Percentiles rank a stretch among this genome's conserved stretches.
These are phyloP conservation scores for Rynchops niger DNA, from an alignment of 2,113 vertebrate species.

Conservation along the genomic window DNA sequence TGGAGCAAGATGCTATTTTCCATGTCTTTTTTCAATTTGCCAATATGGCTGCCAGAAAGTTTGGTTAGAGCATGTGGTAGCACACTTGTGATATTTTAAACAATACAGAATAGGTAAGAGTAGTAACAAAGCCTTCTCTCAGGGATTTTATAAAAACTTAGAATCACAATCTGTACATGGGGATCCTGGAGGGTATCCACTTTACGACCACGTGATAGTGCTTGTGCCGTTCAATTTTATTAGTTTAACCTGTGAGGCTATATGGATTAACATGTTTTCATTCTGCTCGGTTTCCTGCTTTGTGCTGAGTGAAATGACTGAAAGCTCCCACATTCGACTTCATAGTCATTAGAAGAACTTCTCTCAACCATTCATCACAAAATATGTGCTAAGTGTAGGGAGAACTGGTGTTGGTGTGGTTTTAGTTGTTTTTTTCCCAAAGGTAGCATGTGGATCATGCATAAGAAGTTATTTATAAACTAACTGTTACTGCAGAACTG, in stretches of 20 bases:
- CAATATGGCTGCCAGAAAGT: neutral
- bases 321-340: fast-evolving
- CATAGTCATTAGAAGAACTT: neutral
- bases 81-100: neutral
- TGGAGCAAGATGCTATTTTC: neutral
- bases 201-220: neutral
- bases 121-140: neutral
- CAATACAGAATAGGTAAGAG: neutral
- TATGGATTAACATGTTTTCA: neutral
- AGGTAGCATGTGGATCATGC: neutral
- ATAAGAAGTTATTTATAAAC: neutral
- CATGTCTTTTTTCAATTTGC: neutral
- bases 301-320: neutral
- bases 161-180: neutral
- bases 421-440: neutral
- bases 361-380: neutral
- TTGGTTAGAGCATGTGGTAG: neutral
- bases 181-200: neutral
- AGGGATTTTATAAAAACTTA: neutral
- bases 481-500: neutral
- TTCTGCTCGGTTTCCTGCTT: neutral
- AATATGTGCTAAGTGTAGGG: neutral
- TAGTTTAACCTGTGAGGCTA: neutral
- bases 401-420: too few species aligned
- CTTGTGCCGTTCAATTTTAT: neutral